A percentile compares a stretch with the other conserved stretches of the same genome.
Evolutionary conservation across 2,113 vertebrate genomes (phyloP).

Genomic region (Saimiri boliviensis): DNA sequence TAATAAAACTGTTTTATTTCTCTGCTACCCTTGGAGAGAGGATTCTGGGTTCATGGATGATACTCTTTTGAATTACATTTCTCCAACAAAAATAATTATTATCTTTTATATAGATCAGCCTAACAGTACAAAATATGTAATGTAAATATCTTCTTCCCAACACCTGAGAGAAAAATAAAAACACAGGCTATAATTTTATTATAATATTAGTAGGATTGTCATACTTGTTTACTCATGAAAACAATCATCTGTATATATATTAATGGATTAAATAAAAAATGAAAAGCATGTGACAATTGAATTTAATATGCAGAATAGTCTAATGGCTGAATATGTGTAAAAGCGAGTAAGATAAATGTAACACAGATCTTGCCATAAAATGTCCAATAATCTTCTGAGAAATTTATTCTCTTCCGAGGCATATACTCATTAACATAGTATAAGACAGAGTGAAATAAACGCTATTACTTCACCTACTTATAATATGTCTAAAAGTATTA

Average conservation of each 20-base stretch:
- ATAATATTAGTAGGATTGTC: background rate
- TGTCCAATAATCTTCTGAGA: background rate
- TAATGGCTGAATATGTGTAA: background rate
- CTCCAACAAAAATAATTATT: background rate
- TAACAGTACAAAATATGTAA: background rate
- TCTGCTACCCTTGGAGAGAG: background rate
- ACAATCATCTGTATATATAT: background rate
- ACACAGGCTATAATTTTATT: background rate
- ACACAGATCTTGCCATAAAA: background rate
- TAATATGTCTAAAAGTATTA: background rate
- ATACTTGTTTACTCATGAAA: background rate
- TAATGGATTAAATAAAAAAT: background rate
- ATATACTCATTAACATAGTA: background rate
- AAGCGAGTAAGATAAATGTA: background rate
- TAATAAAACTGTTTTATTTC: background rate
- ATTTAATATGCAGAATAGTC: background rate
- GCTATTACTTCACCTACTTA: background rate
- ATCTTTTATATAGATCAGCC: background rate
- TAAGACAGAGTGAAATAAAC: background rate
- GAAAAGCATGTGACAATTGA: background rate
- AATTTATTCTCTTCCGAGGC: background rate
- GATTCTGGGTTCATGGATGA: background rate
- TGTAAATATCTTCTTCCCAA: background rate
- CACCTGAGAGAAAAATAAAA: background rate
- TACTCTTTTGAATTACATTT: constrained; percentile 1